phyloP scores from a whole-genome alignment of 92 coral and sea anemone genomes.

The Ricordea florida region DNA sequence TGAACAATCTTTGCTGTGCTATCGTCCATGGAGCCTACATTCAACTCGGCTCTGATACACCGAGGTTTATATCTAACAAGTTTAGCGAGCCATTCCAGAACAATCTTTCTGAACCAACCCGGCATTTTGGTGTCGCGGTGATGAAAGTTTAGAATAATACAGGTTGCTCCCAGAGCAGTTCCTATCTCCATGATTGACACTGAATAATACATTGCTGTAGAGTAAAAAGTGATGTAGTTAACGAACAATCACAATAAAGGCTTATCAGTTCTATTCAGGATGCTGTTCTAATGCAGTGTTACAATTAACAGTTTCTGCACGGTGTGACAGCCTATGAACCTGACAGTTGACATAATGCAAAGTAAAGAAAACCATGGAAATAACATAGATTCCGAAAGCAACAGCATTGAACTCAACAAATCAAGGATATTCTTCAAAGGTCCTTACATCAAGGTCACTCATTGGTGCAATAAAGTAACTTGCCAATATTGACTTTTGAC shows the following conservation, averaged over 20 bases:
- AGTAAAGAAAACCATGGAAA: no score
- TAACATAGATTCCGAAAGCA: no score
- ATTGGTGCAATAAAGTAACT: no score
- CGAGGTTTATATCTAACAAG: conserved; percentile 72
- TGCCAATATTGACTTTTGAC: no score
- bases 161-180: conserved; percentile 87
- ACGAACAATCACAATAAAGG: neutral
- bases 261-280: no score
- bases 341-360: no score
- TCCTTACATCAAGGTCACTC: no score
- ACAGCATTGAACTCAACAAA: no score
- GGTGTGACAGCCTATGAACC: no score
- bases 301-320: no score
- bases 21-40: conserved; percentile 36
- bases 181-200: conserved; percentile 96
- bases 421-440: no score
- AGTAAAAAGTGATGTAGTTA: neutral
- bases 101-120: conserved; percentile 74
- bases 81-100: conserved; percentile 85
- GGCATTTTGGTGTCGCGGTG: conserved; percentile 92
- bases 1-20: conserved; percentile 65
- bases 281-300: no score
- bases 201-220: conserved; percentile 88
- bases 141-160: conserved; percentile 82
- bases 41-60: conserved; percentile 13